A percentile compares a stretch with the other conserved stretches of the same genome.
These are phyloP conservation scores for Spatula versicolor DNA, from an alignment of 2,797 vertebrate genomes.

Conservation along the genomic window DNA sequence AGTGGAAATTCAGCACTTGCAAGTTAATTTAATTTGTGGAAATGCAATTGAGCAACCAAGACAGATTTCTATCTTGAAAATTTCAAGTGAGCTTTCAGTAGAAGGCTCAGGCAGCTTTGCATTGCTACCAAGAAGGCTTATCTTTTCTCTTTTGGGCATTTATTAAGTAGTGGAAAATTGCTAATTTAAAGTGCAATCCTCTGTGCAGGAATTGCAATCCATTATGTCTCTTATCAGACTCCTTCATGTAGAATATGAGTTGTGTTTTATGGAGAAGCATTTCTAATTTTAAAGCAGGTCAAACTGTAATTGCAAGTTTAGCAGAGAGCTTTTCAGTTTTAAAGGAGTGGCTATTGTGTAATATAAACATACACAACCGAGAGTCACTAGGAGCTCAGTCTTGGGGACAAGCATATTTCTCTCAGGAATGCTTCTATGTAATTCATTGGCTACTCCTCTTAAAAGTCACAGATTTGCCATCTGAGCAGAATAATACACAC, in stretches of 20 bases:
- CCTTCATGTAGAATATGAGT: background rate
- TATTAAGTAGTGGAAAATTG: background rate
- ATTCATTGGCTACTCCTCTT: background rate
- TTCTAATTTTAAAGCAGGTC: background rate
- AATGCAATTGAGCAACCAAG: background rate
- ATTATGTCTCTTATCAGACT: background rate
- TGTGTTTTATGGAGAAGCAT: background rate
- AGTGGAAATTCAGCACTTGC: background rate
- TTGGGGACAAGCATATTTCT: background rate
- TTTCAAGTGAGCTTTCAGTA: background rate
- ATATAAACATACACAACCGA: fast-evolving
- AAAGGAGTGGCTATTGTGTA: background rate
- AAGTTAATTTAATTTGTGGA: slow-evolving; percentile 43
- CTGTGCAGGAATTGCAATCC: background rate
- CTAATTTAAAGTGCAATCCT: background rate
- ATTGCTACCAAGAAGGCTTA: background rate
- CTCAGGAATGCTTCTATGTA: background rate
- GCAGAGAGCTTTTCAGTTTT: background rate
- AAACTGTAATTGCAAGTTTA: background rate
- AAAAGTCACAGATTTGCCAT: background rate
- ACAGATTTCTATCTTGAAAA: background rate
- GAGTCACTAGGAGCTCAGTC: background rate
- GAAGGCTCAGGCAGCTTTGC: background rate
- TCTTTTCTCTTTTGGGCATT: slow-evolving; percentile 2
- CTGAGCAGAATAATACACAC: fast-evolving